Evolutionary conservation across 1,140 invertebrate genomes (phyloP), one percentile per base, ranked within the genome.

Genomic region (Drosophila tropicalis): DNA sequence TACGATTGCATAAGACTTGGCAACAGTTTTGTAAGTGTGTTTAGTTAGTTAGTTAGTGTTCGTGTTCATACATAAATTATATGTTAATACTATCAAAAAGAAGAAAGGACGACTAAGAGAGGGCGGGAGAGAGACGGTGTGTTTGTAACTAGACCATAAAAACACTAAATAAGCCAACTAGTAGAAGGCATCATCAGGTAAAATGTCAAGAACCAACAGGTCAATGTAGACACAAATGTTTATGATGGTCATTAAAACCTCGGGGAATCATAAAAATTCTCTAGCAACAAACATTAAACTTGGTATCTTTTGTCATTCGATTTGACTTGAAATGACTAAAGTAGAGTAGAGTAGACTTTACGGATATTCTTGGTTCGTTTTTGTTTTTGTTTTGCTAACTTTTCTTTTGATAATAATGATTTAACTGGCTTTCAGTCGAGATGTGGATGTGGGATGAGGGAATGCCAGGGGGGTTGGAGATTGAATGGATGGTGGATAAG

Each of bases 41-140:
- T 86, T 85, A 81, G 82, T 87, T 51, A 51, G 44, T 51, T 51
- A 51, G 44, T 51, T 51, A 87, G 69, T 76, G 17, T 76, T 76
- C 82, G 79, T 86, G 83, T 81, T 83, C 79, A 79, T 86, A 86
- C 82, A 86, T 86, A 86, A 86, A 86, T 86, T 86, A 86, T 86
- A 86, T 86, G 82, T 79, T 82, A 82, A 86, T 86, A 81, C 83
- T 83, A 82, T 87, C 82, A 87, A 86, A 76, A 51, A 87, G 70
- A 81, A 79, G 82, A 87, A 79, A 75, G 75, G 87, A 76, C 75
- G 70, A 85, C 79, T 79, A 79, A 87, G 79, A 77, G 75, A 87
- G 70, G 76, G 79, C 82, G 87, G 79, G 79, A 86, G 83, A 79
- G 79, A 87, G 82, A 74, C 22, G 79, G 29, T 29, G 29, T 29